Conservation (phyloP, 2,113 vertebrate species). For the Ceuthmochares aereus region DNA sequence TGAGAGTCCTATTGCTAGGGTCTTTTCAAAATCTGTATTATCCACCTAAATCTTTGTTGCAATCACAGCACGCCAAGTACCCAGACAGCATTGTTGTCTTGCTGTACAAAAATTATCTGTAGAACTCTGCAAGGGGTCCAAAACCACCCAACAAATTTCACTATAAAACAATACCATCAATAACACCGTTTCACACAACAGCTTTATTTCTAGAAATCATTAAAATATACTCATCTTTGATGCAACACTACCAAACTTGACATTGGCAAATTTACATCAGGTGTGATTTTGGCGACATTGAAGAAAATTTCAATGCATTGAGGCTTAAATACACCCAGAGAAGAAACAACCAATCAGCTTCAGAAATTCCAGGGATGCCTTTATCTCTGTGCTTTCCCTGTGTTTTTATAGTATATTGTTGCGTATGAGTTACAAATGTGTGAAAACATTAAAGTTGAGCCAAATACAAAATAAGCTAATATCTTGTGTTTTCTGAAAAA, state of each 20-base stretch:
- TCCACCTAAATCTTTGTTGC: neutral
- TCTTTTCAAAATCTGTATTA: neutral
- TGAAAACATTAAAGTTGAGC: constrained; percentile 69
- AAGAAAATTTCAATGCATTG: neutral
- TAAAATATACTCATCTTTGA: neutral
- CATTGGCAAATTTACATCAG: neutral
- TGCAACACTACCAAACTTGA: neutral
- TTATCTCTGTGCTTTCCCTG: constrained; percentile 37
- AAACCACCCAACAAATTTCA: neutral
- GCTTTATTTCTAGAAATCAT: neutral
- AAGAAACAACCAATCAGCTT: constrained; percentile 27
- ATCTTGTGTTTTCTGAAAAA: constrained; percentile 72
- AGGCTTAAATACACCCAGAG: neutral
- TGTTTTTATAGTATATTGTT: constrained; percentile 58
- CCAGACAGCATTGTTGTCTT: neutral
- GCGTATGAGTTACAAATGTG: constrained; percentile 51
- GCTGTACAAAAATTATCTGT: neutral
- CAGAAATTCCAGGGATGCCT: constrained; percentile 47
- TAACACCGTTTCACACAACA: neutral
- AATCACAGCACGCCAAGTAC: neutral
- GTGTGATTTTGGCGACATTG: neutral
- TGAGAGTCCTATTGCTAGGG: neutral
- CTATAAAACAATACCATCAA: neutral
- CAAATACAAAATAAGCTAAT: constrained; percentile 73
- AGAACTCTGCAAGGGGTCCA: neutral